phyloP scores from a whole-genome alignment of 2,888 invertebrate species.

The Tortrix viridana region DNA sequence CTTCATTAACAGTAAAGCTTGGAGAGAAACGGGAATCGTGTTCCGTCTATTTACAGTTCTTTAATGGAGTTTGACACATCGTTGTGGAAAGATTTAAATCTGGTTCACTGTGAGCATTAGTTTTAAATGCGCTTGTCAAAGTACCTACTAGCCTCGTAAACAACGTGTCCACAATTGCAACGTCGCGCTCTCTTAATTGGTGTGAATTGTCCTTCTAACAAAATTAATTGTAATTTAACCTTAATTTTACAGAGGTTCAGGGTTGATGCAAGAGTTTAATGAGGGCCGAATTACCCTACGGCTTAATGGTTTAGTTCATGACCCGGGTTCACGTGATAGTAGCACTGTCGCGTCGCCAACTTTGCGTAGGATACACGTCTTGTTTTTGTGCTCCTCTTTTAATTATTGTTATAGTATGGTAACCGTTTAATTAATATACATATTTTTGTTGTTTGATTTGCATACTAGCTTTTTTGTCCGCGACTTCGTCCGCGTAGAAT shows the following conservation, averaged over 20 bases:
- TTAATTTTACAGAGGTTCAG: constrained; percentile 65
- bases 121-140: constrained; percentile 23
- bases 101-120: constrained; percentile 19
- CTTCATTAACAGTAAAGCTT: constrained; percentile 50
- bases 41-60: constrained; percentile 41
- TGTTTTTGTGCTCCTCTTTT: background rate
- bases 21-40: constrained; percentile 41
- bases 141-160: constrained; percentile 43
- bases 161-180: constrained; percentile 49
- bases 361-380: constrained; percentile 8
- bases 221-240: constrained; percentile 65
- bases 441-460: too few species aligned
- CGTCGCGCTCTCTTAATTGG: constrained; percentile 57
- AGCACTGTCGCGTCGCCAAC: constrained; percentile 1
- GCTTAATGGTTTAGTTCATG: constrained; percentile 21
- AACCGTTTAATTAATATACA: too few species aligned
- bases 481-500: too few species aligned
- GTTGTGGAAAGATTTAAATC: constrained; percentile 21
- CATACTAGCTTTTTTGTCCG: too few species aligned
- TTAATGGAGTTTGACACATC: constrained; percentile 20
- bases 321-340: constrained; percentile 23
- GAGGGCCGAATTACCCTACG: constrained; percentile 40
- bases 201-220: constrained; percentile 58
- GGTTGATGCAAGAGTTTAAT: constrained; percentile 50
- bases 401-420: background rate